A percentile compares a stretch with the other conserved stretches of the same genome.
phyloP scores from a whole-genome alignment of 1,140 invertebrate genomes.

The Dendroctonus ponderosae region DNA sequence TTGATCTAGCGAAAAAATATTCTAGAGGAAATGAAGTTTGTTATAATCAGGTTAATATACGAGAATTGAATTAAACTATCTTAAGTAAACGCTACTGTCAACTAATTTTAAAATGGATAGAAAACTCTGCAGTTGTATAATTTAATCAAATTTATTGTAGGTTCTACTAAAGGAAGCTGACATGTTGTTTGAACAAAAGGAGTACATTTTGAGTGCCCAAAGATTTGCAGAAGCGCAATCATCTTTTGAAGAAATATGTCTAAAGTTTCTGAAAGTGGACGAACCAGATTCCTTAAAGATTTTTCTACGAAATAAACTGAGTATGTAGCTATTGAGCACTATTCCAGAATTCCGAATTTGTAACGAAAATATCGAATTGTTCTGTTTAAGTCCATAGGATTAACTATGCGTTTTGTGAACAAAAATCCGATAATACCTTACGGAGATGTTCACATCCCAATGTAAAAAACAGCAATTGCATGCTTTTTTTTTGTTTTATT shows the following conservation, averaged over 20 bases:
- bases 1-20: constrained; percentile 82
- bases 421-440: too few species aligned
- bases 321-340: constrained; percentile 4
- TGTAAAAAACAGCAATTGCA: too few species aligned
- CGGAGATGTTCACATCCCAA: too few species aligned
- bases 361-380: not conserved
- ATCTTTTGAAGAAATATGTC: constrained; percentile 91
- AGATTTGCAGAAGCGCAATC: constrained; percentile 85
- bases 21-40: constrained; percentile 74
- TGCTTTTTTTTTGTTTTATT: constrained; percentile 38
- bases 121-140: not conserved
- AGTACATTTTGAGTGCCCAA: constrained; percentile 81
- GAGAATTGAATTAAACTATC: not conserved
- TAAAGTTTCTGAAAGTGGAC: constrained; percentile 85
- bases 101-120: too few species aligned
- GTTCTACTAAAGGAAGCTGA: constrained; percentile 89
- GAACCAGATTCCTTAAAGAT: constrained; percentile 83
- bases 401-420: too few species aligned
- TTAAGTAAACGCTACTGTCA: too few species aligned
- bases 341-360: not conserved
- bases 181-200: constrained; percentile 74
- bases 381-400: too few species aligned
- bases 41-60: constrained; percentile 62
- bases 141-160: constrained; percentile 57
- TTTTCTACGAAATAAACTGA: constrained; percentile 66